Percentiles rank a stretch among this genome's conserved stretches.
phyloP scores from a whole-genome alignment of 2,113 vertebrate genomes.

The Oryzias celebensis region DNA sequence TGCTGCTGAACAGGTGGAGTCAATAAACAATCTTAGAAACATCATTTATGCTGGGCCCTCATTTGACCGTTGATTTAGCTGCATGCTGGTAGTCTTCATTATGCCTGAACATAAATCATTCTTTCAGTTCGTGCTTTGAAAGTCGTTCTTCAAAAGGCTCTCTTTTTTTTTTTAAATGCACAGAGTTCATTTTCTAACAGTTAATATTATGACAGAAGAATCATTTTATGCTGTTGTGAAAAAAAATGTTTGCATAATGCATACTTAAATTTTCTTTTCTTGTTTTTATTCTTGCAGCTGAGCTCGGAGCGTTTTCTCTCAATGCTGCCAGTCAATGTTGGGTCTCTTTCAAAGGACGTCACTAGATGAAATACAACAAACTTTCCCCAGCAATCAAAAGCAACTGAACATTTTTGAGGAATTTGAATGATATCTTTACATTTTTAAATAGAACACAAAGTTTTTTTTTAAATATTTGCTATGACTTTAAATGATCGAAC shows the following conservation, averaged over 20 bases:
- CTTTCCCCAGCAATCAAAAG: too few species aligned
- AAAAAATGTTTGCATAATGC: conserved; percentile 2
- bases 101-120: conserved; percentile 19
- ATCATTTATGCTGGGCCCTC: conserved; percentile 13
- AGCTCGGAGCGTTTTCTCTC: neutral
- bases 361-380: too few species aligned
- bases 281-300: conserved; percentile 8
- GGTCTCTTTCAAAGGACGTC: too few species aligned
- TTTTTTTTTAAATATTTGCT: too few species aligned
- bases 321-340: conserved; percentile 7
- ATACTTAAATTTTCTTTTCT: neutral
- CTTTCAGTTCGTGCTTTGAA: conserved; percentile 6
- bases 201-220: conserved; percentile 1
- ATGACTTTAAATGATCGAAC: too few species aligned
- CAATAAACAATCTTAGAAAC: conserved; percentile 17
- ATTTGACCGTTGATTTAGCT: conserved; percentile 21
- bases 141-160: conserved; percentile 2
- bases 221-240: conserved; percentile 9
- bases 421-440: too few species aligned
- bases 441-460: too few species aligned
- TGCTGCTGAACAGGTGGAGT: conserved; percentile 9
- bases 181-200: conserved; percentile 12
- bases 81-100: conserved; percentile 13
- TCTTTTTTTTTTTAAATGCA: conserved; percentile 10
- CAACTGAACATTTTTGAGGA: too few species aligned